phyloP scores from a whole-genome alignment of 1,140 invertebrate genomes.

The Drosophila malerkotliana region DNA sequence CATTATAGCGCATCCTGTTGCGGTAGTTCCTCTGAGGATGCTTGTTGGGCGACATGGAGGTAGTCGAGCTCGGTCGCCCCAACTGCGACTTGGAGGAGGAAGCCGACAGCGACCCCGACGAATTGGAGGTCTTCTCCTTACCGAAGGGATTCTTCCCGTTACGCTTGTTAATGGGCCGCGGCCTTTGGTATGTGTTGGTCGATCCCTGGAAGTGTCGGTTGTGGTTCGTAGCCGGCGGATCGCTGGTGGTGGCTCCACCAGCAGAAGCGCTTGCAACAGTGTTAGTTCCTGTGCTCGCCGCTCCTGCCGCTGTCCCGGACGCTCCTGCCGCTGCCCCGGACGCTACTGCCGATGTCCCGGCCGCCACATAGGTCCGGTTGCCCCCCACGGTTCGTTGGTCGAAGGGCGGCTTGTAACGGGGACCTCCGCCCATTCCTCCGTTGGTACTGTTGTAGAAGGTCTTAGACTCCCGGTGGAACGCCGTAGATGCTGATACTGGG shows the following conservation, averaged over 20 bases:
- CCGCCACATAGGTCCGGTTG: slow-evolving; percentile 1
- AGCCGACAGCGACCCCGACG: slow-evolving; percentile 53
- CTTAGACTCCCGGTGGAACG: slow-evolving; percentile 55
- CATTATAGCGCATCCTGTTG: slow-evolving; percentile 52
- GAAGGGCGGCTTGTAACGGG: slow-evolving; percentile 38
- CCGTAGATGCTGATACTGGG: slow-evolving; percentile 3
- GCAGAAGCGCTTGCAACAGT: neutral
- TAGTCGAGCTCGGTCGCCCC: slow-evolving; percentile 5
- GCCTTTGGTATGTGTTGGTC: neutral
- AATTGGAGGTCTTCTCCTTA: slow-evolving; percentile 41
- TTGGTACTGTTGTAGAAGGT: slow-evolving; percentile 54
- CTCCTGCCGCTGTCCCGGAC: neutral
- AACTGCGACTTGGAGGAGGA: slow-evolving; percentile 58
- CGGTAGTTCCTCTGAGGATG: slow-evolving; percentile 53
- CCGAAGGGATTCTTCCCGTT: slow-evolving; percentile 27
- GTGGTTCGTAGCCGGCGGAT: neutral
- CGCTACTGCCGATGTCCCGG: neutral
- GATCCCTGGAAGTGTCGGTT: slow-evolving; percentile 3
- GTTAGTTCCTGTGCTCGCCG: neutral
- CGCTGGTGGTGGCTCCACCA: neutral
- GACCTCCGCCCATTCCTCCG: slow-evolving; percentile 4
- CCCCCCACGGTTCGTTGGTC: slow-evolving; percentile 14
- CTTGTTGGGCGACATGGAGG: slow-evolving; percentile 17
- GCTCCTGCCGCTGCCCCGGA: neutral
- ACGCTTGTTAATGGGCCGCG: slow-evolving; percentile 1